Conservation (phyloP, 2,888 invertebrate genomes). For the Drosophila maculinotata region DNA sequence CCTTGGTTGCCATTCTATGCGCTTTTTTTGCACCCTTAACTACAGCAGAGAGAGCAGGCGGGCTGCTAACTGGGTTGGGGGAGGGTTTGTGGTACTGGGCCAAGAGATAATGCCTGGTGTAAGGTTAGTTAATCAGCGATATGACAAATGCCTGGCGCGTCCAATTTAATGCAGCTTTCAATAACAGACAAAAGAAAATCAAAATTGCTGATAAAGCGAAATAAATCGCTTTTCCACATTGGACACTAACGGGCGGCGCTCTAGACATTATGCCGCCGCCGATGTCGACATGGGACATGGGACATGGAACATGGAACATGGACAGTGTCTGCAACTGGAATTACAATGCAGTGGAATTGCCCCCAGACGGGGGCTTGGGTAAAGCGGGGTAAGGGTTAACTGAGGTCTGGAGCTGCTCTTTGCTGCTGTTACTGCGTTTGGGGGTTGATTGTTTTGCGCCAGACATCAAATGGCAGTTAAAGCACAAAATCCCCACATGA, state of each 20-base stretch:
- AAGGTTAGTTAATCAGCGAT: constrained; percentile 78
- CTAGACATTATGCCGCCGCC: constrained; percentile 61
- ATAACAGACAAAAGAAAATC: constrained; percentile 61
- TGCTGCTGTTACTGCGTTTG: constrained; percentile 15
- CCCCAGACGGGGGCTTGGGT: constrained; percentile 28
- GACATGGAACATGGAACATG: neutral
- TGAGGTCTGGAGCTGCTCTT: constrained; percentile 14
- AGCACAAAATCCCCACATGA: constrained; percentile 18
- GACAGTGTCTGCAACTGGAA: constrained; percentile 51
- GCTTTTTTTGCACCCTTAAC: constrained; percentile 45
- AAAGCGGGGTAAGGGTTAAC: constrained; percentile 8
- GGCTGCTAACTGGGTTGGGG: constrained; percentile 1
- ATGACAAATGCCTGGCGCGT: constrained; percentile 63
- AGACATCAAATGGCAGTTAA: constrained; percentile 30
- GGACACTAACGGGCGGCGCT: constrained; percentile 20
- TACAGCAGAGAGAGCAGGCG: constrained; percentile 4
- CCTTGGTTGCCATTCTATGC: constrained; percentile 56
- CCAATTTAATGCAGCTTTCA: constrained; percentile 58
- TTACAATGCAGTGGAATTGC: constrained; percentile 61
- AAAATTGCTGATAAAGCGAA: constrained; percentile 74
- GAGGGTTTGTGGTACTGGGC: constrained; percentile 20
- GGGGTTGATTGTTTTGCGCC: constrained; percentile 47
- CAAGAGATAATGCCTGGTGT: constrained; percentile 68
- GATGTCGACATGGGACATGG: constrained; percentile 6
- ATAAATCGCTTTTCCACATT: constrained; percentile 68